Percentiles rank a stretch among this genome's conserved stretches.
Conservation (phyloP, 1,140 invertebrate species). For the Eufriesea mexicana region DNA sequence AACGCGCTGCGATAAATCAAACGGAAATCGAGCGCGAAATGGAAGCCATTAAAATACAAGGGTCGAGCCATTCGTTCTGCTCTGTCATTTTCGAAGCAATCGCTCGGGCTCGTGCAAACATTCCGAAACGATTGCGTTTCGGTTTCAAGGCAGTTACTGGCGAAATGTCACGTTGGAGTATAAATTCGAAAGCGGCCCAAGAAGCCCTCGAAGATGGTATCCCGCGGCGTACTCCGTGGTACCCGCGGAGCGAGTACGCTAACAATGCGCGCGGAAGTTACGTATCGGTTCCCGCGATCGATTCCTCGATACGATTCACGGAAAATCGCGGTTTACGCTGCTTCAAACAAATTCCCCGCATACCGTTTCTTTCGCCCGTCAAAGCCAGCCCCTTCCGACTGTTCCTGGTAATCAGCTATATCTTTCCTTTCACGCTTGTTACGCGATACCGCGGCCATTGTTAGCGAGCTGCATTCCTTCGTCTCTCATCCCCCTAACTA, state of each 20-base stretch:
- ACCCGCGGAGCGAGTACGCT: not conserved
- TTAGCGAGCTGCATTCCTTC: not conserved
- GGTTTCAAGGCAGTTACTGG: not conserved
- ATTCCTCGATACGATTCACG: constrained; percentile 36
- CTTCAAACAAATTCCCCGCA: constrained; percentile 50
- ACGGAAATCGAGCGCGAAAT: constrained; percentile 25
- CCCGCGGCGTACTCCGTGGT: too few species aligned
- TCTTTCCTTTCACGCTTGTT: not conserved
- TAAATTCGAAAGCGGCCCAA: constrained; percentile 31
- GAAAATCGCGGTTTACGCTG: constrained; percentile 27
- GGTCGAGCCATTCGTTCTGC: not conserved
- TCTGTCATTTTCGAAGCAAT: constrained; percentile 30
- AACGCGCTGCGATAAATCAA: constrained; percentile 29
- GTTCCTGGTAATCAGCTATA: not conserved
- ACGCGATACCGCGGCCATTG: not conserved
- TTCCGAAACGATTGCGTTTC: constrained; percentile 2
- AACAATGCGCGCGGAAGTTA: not conserved
- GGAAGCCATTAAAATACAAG: constrained; percentile 28
- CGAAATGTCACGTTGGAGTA: not conserved
- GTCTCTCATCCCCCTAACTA: not conserved
- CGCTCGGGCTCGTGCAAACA: not conserved
- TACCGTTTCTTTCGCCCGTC: constrained; percentile 13
- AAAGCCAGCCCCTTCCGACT: not conserved
- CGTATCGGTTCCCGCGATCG: not conserved
- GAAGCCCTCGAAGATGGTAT: not conserved